Percentiles rank a stretch among this genome's conserved stretches.
These are phyloP conservation scores for Hybos culiciformis DNA, from an alignment of 2,888 invertebrate genomes.

Conservation along the genomic window DNA sequence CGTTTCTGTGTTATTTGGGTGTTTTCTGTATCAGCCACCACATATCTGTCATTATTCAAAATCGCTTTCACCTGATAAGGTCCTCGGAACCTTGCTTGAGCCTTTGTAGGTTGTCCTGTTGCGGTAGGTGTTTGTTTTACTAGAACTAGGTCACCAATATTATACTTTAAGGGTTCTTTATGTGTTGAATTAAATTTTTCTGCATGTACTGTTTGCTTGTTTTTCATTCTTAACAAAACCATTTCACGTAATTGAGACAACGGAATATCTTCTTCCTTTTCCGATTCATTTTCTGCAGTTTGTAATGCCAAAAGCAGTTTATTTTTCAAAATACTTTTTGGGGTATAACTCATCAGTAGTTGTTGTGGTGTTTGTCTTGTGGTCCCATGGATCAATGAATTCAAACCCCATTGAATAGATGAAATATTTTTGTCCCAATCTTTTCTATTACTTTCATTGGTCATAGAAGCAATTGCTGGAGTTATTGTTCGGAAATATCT, in stretches of 20 bases:
- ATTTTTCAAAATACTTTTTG: conserved; percentile 3
- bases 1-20: background rate
- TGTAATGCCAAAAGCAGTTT: background rate
- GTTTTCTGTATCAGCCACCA: background rate
- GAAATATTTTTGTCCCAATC: conserved; percentile 4
- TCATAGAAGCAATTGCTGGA: conserved; percentile 7
- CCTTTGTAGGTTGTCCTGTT: background rate
- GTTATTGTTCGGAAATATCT: conserved; percentile 10
- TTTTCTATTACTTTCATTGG: background rate
- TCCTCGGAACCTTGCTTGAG: background rate
- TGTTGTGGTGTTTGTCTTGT: background rate
- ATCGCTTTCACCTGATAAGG: background rate
- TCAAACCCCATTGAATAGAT: conserved; percentile 3
- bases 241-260: background rate
- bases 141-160: background rate
- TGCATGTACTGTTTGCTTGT: no score
- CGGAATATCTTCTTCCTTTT: background rate
- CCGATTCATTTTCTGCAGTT: background rate
- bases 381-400: background rate
- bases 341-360: background rate
- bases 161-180: background rate
- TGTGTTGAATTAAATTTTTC: background rate
- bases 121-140: background rate
- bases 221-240: no score
- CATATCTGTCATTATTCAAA: background rate